Evolutionary conservation across 2,797 vertebrate species (phyloP).

Genomic region (Champsocephalus gunnari): DNA sequence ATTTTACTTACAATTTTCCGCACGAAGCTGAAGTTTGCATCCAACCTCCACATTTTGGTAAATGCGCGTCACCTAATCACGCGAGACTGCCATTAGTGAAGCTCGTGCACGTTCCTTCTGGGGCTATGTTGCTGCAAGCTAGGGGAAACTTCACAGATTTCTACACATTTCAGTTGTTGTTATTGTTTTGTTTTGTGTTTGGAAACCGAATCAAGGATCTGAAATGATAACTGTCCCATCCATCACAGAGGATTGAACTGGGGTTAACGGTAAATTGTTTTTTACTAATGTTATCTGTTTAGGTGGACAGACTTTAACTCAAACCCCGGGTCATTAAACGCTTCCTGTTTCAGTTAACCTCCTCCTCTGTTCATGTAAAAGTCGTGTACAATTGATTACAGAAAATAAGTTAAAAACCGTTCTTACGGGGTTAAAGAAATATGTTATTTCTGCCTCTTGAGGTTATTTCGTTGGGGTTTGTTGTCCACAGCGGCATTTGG

Average conservation of each 20-base stretch:
- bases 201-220: background rate
- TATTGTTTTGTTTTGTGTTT: background rate
- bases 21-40: background rate
- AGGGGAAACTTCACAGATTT: conserved; percentile 20
- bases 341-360: background rate
- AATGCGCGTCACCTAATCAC: conserved; percentile 30
- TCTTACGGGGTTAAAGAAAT: background rate
- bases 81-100: background rate
- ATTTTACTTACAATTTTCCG: background rate
- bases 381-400: background rate
- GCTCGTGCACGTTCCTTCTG: conserved; percentile 56
- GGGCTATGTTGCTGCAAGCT: background rate
- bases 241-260: background rate
- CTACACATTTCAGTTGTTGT: background rate
- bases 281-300: background rate
- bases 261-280: conserved; percentile 49
- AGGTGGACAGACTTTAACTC: background rate
- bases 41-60: background rate
- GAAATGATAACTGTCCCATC: background rate
- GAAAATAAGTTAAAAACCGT: fast-evolving
- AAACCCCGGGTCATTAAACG: background rate
- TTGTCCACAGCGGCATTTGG: conserved; percentile 65
- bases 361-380: background rate
- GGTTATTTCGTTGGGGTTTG: conserved; percentile 51
- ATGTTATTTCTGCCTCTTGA: background rate